These are phyloP conservation scores for Echinometra lucunter DNA, from an alignment of 53 echinoderm and acorn worm genomes.

Conservation along the genomic window DNA sequence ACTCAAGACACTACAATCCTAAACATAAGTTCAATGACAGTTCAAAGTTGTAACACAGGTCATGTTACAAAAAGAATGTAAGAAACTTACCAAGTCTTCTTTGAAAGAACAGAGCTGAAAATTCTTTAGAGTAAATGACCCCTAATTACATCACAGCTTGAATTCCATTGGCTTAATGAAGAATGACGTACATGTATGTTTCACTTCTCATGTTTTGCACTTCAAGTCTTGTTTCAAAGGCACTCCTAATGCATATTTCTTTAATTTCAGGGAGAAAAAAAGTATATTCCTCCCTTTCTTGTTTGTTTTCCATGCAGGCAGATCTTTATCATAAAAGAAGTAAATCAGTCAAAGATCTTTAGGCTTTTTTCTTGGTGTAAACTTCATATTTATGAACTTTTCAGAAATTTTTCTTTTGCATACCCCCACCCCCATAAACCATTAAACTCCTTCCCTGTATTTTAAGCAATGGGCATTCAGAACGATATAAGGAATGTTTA, in stretches of 20 bases:
- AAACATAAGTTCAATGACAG: not conserved
- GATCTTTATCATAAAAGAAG: not conserved
- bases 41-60: constrained; percentile 14
- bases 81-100: not conserved
- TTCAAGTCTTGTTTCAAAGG: not conserved
- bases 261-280: not conserved
- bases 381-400: no score
- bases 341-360: no score
- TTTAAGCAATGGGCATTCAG: no score
- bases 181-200: constrained; percentile 51
- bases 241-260: not conserved
- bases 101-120: not conserved
- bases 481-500: no score
- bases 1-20: not conserved
- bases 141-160: constrained; percentile 1
- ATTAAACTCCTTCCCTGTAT: no score
- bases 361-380: no score
- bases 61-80: not conserved
- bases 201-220: constrained; percentile 47
- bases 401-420: no score
- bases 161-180: not conserved
- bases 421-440: no score
- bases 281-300: not conserved
- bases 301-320: not conserved
- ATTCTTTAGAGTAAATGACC: constrained; percentile 14